Percentiles rank a stretch among this genome's conserved stretches.
These are phyloP conservation scores for Tenthredo livida DNA, from an alignment of 2,888 invertebrate genomes.

Conservation along the genomic window DNA sequence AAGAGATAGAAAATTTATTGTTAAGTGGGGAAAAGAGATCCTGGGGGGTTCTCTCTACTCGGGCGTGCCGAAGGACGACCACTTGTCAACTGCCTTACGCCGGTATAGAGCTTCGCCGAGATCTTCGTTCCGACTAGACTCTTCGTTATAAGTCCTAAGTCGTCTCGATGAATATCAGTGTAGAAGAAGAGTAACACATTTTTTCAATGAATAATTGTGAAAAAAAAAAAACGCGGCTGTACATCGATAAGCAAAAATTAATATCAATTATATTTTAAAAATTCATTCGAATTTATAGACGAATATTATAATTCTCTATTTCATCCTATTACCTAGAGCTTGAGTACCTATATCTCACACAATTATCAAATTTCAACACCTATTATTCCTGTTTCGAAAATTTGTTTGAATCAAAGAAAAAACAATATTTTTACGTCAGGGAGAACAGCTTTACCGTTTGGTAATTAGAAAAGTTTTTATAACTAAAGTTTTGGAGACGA, in stretches of 20 bases:
- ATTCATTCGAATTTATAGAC: too few species aligned
- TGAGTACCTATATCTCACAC: too few species aligned
- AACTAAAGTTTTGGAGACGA: neutral
- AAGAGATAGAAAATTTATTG: neutral
- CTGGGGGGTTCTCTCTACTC: conserved; percentile 21
- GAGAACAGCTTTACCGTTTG: neutral
- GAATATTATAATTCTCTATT: too few species aligned
- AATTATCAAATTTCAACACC: too few species aligned
- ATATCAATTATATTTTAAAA: too few species aligned
- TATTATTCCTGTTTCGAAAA: neutral
- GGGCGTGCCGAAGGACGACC: conserved; percentile 50
- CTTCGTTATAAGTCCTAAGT: conserved; percentile 5
- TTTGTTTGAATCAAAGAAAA: neutral
- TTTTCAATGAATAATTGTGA: too few species aligned
- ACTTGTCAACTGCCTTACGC: conserved; percentile 38
- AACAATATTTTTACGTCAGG: neutral
- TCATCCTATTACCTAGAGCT: too few species aligned
- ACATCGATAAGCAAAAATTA: too few species aligned
- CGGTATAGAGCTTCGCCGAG: neutral
- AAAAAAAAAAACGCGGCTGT: too few species aligned
- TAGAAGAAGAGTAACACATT: neutral
- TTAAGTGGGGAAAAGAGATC: neutral
- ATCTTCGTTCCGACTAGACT: conserved; percentile 10
- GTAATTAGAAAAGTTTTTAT: neutral
- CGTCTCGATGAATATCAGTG: neutral